phyloP scores from a whole-genome alignment of 2,888 invertebrate species.

The Ophioninae sp. region DNA sequence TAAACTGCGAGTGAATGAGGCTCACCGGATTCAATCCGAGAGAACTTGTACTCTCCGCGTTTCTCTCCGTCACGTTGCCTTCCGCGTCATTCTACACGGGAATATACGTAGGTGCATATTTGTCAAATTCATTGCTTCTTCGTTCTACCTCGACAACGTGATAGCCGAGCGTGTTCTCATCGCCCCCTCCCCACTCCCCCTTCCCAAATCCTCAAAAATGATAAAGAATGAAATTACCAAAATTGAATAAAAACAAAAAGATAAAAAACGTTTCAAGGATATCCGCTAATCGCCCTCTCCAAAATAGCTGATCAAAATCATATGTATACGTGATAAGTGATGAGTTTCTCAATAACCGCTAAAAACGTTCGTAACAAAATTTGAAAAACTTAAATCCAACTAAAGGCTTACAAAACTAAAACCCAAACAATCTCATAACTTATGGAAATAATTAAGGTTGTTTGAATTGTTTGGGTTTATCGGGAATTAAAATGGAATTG shows the following conservation, averaged over 20 bases:
- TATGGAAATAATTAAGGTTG: too few relatives aligned
- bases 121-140: not conserved
- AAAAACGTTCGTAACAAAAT: not conserved
- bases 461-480: too few relatives aligned
- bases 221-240: not conserved
- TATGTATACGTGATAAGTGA: too few relatives aligned
- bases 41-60: slow-evolving; percentile 6
- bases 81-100: slow-evolving; percentile 23
- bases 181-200: too few relatives aligned
- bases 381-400: not conserved
- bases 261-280: too few relatives aligned
- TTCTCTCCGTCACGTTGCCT: slow-evolving; percentile 38
- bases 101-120: slow-evolving; percentile 5
- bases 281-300: too few relatives aligned
- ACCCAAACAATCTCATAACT: too few relatives aligned
- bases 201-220: not conserved
- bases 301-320: too few relatives aligned
- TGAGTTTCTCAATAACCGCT: too few relatives aligned
- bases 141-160: slow-evolving; percentile 2
- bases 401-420: too few relatives aligned
- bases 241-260: too few relatives aligned
- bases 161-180: not conserved
- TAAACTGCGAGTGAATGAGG: slow-evolving; percentile 44
- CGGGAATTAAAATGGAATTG: too few relatives aligned
- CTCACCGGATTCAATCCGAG: not conserved